These are phyloP conservation scores for Drosophila nigrodunni DNA, from an alignment of 1,140 invertebrate species.

Conservation along the genomic window DNA sequence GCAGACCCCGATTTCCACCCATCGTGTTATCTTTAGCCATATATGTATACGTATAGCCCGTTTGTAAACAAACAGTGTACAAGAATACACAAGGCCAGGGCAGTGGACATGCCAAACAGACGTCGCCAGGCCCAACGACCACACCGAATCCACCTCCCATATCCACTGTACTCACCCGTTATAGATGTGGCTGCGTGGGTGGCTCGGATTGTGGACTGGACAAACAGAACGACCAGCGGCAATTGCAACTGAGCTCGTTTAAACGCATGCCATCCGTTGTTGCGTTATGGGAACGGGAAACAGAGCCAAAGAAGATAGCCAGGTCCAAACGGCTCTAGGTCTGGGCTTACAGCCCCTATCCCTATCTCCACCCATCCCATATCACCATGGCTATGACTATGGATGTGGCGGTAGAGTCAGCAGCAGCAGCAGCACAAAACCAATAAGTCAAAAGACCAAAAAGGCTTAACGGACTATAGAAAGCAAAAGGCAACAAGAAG, in stretches of 20 bases:
- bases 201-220: slow-evolving; percentile 28
- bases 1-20: slow-evolving; percentile 2
- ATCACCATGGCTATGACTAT: slow-evolving; percentile 23
- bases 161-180: background rate
- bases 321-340: slow-evolving; percentile 7
- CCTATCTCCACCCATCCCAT: background rate
- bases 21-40: slow-evolving; percentile 46
- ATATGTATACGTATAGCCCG: slow-evolving; percentile 26
- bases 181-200: slow-evolving; percentile 7
- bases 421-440: slow-evolving; percentile 55
- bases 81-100: slow-evolving; percentile 51
- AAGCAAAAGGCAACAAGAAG: slow-evolving; percentile 57
- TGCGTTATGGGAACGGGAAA: slow-evolving; percentile 28
- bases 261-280: slow-evolving; percentile 56
- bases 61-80: slow-evolving; percentile 47
- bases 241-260: slow-evolving; percentile 53
- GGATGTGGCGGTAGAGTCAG: slow-evolving; percentile 18
- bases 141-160: background rate
- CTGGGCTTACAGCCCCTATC: background rate
- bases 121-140: slow-evolving; percentile 1
- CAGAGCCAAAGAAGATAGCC: slow-evolving; percentile 4
- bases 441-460: slow-evolving; percentile 83
- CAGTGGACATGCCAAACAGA: slow-evolving; percentile 70
- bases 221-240: slow-evolving; percentile 50
- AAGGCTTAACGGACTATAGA: slow-evolving; percentile 80